phyloP scores from a whole-genome alignment of 2,888 invertebrate genomes.

The Dyspetes luteomarginatus region DNA sequence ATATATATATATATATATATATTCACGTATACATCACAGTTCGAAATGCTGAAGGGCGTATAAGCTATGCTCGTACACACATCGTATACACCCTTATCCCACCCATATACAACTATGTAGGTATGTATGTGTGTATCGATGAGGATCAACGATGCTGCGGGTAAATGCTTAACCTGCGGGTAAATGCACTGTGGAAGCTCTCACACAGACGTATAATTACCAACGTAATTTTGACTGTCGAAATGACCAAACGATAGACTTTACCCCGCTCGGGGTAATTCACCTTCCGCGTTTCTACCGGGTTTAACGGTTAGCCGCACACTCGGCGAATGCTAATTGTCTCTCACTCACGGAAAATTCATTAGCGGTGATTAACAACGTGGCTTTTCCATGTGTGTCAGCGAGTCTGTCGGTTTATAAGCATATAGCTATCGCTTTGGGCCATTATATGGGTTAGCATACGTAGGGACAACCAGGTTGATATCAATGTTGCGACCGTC shows the following conservation, averaged over 20 bases:
- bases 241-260: constrained; percentile 65
- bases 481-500: background rate
- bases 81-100: no score
- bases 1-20: no score
- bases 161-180: constrained; percentile 7
- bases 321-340: constrained; percentile 69
- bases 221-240: constrained; percentile 27
- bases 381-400: constrained; percentile 32
- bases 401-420: constrained; percentile 51
- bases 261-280: constrained; percentile 38
- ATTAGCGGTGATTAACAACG: constrained; percentile 69
- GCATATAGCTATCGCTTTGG: constrained; percentile 52
- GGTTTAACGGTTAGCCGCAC: constrained; percentile 64
- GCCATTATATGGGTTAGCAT: constrained; percentile 29
- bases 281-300: constrained; percentile 45
- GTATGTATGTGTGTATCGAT: constrained; percentile 6
- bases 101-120: no score
- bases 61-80: no score
- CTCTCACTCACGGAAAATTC: constrained; percentile 69
- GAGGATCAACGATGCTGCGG: background rate
- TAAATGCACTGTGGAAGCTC: constrained; percentile 10
- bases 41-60: no score
- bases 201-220: background rate
- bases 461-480: background rate
- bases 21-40: no score